A percentile compares a stretch with the other conserved stretches of the same genome.
Evolutionary conservation across 2,113 vertebrate genomes (phyloP).

Genomic region (Xiphophorus couchianus): DNA sequence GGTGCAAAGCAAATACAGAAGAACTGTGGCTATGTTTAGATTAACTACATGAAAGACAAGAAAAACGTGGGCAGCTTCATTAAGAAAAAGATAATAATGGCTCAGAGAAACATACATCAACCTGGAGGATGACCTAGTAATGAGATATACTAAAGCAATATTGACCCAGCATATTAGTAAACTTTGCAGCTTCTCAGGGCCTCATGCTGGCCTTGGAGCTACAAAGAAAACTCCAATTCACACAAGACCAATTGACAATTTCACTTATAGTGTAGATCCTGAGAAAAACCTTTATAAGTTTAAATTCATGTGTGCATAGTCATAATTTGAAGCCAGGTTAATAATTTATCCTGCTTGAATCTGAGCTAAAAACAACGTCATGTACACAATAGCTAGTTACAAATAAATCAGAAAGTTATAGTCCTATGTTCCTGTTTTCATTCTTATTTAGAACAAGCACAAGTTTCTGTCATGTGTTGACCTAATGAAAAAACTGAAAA

Average conservation of each 20-base stretch:
- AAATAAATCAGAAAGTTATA: no score
- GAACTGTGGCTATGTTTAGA: neutral
- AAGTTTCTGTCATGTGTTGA: no score
- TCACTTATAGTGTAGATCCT: neutral
- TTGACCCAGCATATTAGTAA: neutral
- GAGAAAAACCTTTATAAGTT: neutral
- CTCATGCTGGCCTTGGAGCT: neutral
- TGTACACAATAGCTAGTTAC: no score
- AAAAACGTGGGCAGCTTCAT: constrained; percentile 4
- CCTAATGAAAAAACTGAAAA: no score
- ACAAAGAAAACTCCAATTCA: neutral
- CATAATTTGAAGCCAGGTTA: no score
- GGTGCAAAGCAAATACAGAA: no score
- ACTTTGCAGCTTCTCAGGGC: neutral
- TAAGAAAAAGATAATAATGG: no score
- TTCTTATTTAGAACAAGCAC: no score
- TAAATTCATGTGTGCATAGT: no score
- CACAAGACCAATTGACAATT: neutral
- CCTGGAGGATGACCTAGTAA: neutral
- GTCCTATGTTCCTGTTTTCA: no score
- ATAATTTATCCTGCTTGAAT: no score
- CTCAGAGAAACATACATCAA: neutral
- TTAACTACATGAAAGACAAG: neutral
- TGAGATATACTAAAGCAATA: constrained; percentile 31
- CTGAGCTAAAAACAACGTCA: no score